Percentiles rank a stretch among this genome's conserved stretches.
These are phyloP conservation scores for Antheraea mylitta DNA, from an alignment of 1,140 invertebrate species.

Conservation along the genomic window DNA sequence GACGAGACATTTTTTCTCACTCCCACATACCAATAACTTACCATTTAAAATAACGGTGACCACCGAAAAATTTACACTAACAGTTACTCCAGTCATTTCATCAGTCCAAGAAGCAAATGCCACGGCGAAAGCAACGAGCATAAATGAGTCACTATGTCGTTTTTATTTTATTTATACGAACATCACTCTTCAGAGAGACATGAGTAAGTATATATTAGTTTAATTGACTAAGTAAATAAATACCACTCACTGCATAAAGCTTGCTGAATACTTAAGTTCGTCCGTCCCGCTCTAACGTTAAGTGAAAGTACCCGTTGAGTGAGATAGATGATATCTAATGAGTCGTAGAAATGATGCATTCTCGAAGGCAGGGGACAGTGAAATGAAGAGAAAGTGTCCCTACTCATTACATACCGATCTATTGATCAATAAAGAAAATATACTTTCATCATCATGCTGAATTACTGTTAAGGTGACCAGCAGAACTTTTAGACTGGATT, in stretches of 20 bases:
- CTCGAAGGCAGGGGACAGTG: slow-evolving; percentile 36
- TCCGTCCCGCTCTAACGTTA: slow-evolving; percentile 32
- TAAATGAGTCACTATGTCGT: too few species aligned
- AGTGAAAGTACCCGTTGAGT: slow-evolving; percentile 40
- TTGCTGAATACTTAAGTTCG: slow-evolving; percentile 41
- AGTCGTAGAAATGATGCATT: slow-evolving; percentile 47
- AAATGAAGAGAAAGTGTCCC: slow-evolving; percentile 43
- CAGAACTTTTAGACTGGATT: neutral
- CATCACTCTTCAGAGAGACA: too few species aligned
- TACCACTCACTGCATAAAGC: slow-evolving; percentile 15
- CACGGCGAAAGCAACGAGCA: too few species aligned
- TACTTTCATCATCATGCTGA: neutral
- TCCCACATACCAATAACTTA: too few species aligned
- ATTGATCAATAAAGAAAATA: slow-evolving; percentile 8
- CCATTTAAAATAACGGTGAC: too few species aligned
- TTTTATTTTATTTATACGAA: too few species aligned
- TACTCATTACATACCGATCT: slow-evolving; percentile 8
- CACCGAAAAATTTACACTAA: too few species aligned
- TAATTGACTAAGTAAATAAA: neutral
- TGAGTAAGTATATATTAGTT: neutral
- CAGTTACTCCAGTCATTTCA: too few species aligned
- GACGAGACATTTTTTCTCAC: too few species aligned
- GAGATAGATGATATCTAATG: slow-evolving; percentile 47
- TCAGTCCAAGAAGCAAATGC: too few species aligned
- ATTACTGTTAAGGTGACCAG: neutral